A percentile compares a stretch with the other conserved stretches of the same genome.
These are phyloP conservation scores for Sphenodon punctatus DNA, from an alignment of 2,797 vertebrate species.

Conservation along the genomic window DNA sequence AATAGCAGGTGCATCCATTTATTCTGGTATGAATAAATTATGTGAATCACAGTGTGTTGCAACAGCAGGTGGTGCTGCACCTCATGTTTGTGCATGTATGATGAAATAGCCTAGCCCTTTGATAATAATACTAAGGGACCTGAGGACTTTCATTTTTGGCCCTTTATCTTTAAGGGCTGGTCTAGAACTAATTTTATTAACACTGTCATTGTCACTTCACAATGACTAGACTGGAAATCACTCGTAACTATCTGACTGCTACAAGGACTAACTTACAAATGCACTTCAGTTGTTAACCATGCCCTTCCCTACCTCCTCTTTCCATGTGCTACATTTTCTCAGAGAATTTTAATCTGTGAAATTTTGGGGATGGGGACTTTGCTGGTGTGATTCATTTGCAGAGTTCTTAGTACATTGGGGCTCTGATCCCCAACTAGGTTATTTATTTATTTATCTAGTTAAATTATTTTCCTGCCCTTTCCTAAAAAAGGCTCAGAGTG, in stretches of 20 bases:
- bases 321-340: constrained; percentile 31
- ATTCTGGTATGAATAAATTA: constrained; percentile 58
- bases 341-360: constrained; percentile 35
- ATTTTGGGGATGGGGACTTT: constrained; percentile 17
- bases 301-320: not conserved
- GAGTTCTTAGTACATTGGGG: not conserved
- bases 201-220: not conserved
- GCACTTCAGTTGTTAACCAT: not conserved
- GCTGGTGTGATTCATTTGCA: constrained; percentile 20
- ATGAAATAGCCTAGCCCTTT: constrained; percentile 27
- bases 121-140: constrained; percentile 2
- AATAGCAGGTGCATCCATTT: constrained; percentile 32
- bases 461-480: too few relatives aligned
- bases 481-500: too few relatives aligned
- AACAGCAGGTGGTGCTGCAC: constrained; percentile 62
- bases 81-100: constrained; percentile 43
- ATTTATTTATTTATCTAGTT: too few relatives aligned
- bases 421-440: not conserved
- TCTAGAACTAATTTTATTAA: constrained; percentile 4
- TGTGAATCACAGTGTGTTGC: constrained; percentile 38
- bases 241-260: not conserved
- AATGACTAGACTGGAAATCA: not conserved
- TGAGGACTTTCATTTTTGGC: constrained; percentile 2
- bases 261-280: not conserved
- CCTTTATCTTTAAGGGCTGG: constrained; percentile 5